phyloP scores from a whole-genome alignment of 2,113 vertebrate species.

The Nanorana parkeri region DNA sequence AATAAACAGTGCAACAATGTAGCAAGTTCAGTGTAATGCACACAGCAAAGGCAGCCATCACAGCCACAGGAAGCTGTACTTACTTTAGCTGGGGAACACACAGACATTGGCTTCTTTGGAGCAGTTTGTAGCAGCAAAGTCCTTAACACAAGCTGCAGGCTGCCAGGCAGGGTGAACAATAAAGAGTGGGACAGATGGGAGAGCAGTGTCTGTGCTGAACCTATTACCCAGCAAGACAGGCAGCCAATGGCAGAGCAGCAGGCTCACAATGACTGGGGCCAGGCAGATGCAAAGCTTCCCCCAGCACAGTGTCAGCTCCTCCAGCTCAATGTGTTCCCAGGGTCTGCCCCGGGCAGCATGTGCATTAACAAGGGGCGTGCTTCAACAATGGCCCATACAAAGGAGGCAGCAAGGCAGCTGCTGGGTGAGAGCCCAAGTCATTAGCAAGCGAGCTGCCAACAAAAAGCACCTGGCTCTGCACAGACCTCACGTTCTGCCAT shows the following conservation, averaged over 20 bases:
- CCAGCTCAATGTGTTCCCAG: conserved; percentile 85
- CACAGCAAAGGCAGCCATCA: too few species aligned
- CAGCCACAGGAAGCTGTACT: conserved; percentile 63
- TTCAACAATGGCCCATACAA: conserved; percentile 92
- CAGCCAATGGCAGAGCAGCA: conserved; percentile 80
- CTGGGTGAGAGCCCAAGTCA: conserved; percentile 84
- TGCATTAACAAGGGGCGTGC: conserved; percentile 91
- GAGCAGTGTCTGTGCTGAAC: conserved; percentile 89
- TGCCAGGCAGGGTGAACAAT: conserved; percentile 87
- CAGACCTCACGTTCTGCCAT: conserved; percentile 81
- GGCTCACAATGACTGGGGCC: conserved; percentile 82
- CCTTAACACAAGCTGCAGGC: conserved; percentile 77
- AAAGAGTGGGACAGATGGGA: conserved; percentile 94
- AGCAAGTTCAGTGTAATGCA: too few species aligned
- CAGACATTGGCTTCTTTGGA: conserved; percentile 77
- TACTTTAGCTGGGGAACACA: conserved; percentile 76
- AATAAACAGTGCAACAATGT: too few species aligned
- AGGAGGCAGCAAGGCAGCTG: conserved; percentile 93
- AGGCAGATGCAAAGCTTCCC: conserved; percentile 82
- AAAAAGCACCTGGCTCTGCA: conserved; percentile 93
- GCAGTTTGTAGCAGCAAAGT: conserved; percentile 78
- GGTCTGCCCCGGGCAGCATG: conserved; percentile 87
- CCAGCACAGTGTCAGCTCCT: conserved; percentile 77
- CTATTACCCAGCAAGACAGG: conserved; percentile 74
- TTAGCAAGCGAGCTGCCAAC: conserved; percentile 86